Evolutionary conservation across 2,888 invertebrate species (phyloP).

Genomic region (Acleris laterana): DNA sequence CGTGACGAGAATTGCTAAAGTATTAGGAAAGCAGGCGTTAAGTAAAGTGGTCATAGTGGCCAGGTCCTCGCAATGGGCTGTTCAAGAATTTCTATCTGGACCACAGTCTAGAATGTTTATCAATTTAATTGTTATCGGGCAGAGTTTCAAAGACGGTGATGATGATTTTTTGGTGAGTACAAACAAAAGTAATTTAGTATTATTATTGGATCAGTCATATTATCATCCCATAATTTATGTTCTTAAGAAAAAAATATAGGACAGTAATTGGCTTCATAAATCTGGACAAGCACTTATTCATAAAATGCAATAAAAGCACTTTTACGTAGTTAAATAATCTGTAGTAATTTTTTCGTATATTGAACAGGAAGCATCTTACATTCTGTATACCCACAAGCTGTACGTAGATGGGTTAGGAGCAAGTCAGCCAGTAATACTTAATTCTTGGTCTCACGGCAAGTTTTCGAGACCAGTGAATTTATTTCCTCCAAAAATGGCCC

Average conservation of each 20-base stretch:
- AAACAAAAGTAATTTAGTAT: neutral
- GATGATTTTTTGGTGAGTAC: conserved; percentile 71
- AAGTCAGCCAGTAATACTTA: conserved; percentile 87
- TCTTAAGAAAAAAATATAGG: neutral
- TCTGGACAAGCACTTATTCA: too few species aligned
- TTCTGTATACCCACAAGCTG: conserved; percentile 89
- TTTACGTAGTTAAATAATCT: too few species aligned
- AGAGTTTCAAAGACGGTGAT: conserved; percentile 84
- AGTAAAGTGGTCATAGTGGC: conserved; percentile 88
- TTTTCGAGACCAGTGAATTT: conserved; percentile 86
- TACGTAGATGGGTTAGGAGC: conserved; percentile 90
- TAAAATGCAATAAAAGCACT: too few species aligned
- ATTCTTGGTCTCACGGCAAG: conserved; percentile 88
- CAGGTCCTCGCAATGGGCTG: conserved; percentile 89
- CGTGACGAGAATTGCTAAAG: conserved; percentile 82
- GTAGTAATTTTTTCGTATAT: neutral
- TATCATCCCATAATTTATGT: neutral
- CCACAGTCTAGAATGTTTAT: conserved; percentile 86
- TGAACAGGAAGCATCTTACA: conserved; percentile 86
- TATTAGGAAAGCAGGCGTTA: conserved; percentile 86
- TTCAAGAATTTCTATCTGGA: conserved; percentile 88
- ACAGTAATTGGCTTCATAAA: too few species aligned
- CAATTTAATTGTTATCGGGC: conserved; percentile 88
- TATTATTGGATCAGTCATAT: too few species aligned
- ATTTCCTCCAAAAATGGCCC: conserved; percentile 87